Conservation (phyloP, 1,140 invertebrate genomes). For the Proctacanthus coquilletti region DNA sequence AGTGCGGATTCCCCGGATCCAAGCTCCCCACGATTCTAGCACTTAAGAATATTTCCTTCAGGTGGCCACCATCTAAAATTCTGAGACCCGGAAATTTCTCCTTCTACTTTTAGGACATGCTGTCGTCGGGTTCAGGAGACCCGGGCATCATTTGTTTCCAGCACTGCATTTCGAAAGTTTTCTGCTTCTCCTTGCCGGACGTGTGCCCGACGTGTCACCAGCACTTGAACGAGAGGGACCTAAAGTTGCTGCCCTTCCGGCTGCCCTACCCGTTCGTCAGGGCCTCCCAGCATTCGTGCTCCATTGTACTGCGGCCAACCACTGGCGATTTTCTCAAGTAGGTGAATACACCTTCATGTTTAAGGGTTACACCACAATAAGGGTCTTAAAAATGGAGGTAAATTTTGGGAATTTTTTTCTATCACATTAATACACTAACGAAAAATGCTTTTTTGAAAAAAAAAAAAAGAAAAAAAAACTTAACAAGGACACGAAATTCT, state of each 20-base stretch:
- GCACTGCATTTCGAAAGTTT: slow-evolving; percentile 63
- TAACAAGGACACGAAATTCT: too few relatives aligned
- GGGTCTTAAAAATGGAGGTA: too few relatives aligned
- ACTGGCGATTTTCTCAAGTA: slow-evolving; percentile 68
- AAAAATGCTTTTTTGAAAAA: too few relatives aligned
- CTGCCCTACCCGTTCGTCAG: slow-evolving; percentile 62
- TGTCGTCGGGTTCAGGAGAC: slow-evolving; percentile 30
- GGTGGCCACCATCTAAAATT: too few relatives aligned
- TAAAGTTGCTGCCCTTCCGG: slow-evolving; percentile 52
- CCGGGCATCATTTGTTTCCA: slow-evolving; percentile 68
- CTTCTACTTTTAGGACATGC: slow-evolving; percentile 5
- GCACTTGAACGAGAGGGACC: slow-evolving; percentile 30
- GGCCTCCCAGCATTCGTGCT: slow-evolving; percentile 52
- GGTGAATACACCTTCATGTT: slow-evolving; percentile 22
- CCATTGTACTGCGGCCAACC: slow-evolving; percentile 63
- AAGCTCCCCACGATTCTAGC: too few relatives aligned
- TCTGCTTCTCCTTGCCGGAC: slow-evolving; percentile 55
- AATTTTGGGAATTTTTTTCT: too few relatives aligned
- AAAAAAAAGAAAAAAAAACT: too few relatives aligned
- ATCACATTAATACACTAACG: too few relatives aligned
- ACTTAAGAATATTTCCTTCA: too few relatives aligned
- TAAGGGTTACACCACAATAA: slow-evolving; percentile 3
- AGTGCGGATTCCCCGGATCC: too few relatives aligned
- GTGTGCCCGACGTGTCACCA: slow-evolving; percentile 51
- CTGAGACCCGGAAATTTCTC: too few relatives aligned